Evolutionary conservation across 1,140 invertebrate genomes (phyloP).

Genomic region (Atta texana): DNA sequence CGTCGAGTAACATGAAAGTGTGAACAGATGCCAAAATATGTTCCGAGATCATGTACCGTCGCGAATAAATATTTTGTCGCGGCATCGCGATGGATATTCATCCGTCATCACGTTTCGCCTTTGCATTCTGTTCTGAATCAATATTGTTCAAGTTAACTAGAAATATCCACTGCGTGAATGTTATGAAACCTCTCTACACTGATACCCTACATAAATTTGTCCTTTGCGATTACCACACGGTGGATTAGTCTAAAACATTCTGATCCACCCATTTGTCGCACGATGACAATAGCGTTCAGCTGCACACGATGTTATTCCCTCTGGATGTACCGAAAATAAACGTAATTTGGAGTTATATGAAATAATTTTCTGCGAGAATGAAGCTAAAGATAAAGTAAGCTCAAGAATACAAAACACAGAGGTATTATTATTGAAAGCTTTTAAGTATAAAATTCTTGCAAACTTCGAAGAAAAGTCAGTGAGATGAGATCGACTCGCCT

Average conservation of each 20-base stretch:
- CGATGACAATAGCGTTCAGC: conserved; percentile 43
- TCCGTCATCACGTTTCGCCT: conserved; percentile 51
- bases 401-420: neutral
- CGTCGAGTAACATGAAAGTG: conserved; percentile 36
- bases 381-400: neutral
- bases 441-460: neutral
- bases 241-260: conserved; percentile 51
- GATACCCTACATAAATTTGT: conserved; percentile 31
- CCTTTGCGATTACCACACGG: conserved; percentile 39
- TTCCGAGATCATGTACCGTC: conserved; percentile 33
- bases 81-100: conserved; percentile 47
- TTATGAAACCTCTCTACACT: conserved; percentile 55
- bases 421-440: conserved; percentile 7
- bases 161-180: conserved; percentile 32
- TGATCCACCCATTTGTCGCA: conserved; percentile 33
- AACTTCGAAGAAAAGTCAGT: neutral
- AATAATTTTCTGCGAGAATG: neutral
- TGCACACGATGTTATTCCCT: conserved; percentile 13
- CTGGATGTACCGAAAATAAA: conserved; percentile 26
- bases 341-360: neutral
- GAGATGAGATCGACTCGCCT: conserved; percentile 35
- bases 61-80: conserved; percentile 61
- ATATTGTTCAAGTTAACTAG: conserved; percentile 61
- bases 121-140: conserved; percentile 55
- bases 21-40: conserved; percentile 58